These are phyloP conservation scores for Andinoacara biseriatus DNA, from an alignment of 2,113 vertebrate species.

Conservation along the genomic window DNA sequence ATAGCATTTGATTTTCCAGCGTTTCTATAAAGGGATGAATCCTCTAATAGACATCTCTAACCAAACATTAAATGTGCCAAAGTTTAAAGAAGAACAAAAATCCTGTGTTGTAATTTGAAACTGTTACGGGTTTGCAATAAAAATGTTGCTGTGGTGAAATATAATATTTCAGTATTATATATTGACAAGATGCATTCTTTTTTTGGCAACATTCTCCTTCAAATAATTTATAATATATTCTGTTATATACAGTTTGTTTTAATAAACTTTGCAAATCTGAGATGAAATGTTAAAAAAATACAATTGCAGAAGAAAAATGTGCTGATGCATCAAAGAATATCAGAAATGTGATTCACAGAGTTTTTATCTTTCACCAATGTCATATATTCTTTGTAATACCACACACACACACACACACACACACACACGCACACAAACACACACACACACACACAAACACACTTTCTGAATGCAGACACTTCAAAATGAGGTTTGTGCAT, in stretches of 20 bases:
- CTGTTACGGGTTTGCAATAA: neutral
- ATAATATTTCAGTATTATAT: neutral
- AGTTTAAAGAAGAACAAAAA: neutral
- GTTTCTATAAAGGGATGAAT: neutral
- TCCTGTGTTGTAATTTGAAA: neutral
- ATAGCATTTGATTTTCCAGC: neutral
- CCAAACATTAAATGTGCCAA: neutral
- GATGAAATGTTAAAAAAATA: constrained; percentile 50
- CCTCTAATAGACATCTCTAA: neutral
- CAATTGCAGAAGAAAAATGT: constrained; percentile 19
- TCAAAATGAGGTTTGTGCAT: constrained; percentile 74
- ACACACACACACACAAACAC: neutral
- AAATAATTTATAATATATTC: constrained; percentile 55
- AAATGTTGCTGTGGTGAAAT: constrained; percentile 8
- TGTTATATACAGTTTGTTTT: constrained; percentile 46
- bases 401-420: neutral
- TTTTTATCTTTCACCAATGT: constrained; percentile 24
- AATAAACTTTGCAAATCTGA: constrained; percentile 57
- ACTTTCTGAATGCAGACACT: constrained; percentile 27
- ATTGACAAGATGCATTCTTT: neutral
- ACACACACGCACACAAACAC: neutral
- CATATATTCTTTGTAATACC: constrained; percentile 27
- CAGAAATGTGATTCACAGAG: constrained; percentile 30
- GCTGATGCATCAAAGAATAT: constrained; percentile 20
- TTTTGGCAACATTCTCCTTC: constrained; percentile 55